A percentile compares a stretch with the other conserved stretches of the same genome.
Evolutionary conservation across 2,888 invertebrate species (phyloP).

Genomic region (Orthonychiurus folsomi): DNA sequence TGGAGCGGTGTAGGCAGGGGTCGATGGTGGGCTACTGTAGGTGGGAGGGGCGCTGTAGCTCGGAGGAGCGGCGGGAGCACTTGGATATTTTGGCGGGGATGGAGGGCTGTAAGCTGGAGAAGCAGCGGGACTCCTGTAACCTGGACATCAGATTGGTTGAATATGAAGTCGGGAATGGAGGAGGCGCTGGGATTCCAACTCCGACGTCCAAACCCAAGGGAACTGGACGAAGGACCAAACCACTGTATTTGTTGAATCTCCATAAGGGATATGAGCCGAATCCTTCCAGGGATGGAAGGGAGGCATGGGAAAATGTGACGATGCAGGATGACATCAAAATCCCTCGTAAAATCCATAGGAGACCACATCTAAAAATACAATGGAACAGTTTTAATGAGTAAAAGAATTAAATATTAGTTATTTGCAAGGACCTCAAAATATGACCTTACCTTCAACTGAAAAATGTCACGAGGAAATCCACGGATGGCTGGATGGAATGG

Average conservation of each 20-base stretch:
- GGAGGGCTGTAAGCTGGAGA: neutral
- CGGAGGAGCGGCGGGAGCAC: conserved; percentile 3
- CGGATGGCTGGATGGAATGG: no score
- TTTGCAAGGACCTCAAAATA: no score
- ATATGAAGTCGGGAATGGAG: neutral
- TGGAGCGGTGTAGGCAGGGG: conserved; percentile 5
- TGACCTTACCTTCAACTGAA: no score
- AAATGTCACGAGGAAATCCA: no score
- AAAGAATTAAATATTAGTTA: no score
- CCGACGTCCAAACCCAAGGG: conserved; percentile 23
- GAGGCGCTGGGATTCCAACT: conserved; percentile 20
- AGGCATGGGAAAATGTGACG: neutral
- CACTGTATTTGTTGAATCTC: conserved; percentile 24
- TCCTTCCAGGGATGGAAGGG: conserved; percentile 6
- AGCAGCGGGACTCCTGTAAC: neutral
- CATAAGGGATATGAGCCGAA: conserved; percentile 23
- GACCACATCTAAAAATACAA: no score
- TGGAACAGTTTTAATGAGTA: no score
- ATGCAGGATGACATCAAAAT: neutral
- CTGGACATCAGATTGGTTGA: neutral
- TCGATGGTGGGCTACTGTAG: neutral
- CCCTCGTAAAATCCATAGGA: no score
- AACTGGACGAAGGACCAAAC: conserved; percentile 17
- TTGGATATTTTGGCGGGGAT: neutral
- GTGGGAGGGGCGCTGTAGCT: neutral